phyloP scores from a whole-genome alignment of 1,140 invertebrate species.

The Philaenus spumarius region DNA sequence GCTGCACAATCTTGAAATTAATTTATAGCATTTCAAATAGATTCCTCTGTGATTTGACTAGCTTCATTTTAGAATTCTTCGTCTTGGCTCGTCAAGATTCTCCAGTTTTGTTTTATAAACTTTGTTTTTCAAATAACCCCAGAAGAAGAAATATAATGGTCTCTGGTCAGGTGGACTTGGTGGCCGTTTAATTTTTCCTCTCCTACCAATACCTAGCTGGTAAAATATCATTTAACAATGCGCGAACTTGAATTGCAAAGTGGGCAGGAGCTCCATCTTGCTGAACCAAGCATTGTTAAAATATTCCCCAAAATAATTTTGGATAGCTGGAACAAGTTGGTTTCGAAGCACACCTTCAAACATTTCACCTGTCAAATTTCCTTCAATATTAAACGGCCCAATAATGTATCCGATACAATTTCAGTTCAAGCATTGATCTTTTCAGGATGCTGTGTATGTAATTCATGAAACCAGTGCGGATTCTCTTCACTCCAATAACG shows the following conservation, averaged over 20 bases:
- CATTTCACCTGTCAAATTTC: background rate
- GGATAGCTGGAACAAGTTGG: background rate
- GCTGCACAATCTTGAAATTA: no score
- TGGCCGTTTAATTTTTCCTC: background rate
- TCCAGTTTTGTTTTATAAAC: no score
- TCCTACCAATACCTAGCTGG: background rate
- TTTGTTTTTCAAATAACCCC: no score
- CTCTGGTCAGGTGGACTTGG: background rate
- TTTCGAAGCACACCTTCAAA: background rate
- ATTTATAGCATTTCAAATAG: no score
- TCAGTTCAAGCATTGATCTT: background rate
- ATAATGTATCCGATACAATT: background rate
- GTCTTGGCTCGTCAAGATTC: no score
- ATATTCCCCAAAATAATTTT: no score
- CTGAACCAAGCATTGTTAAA: background rate
- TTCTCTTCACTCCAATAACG: constrained; percentile 1
- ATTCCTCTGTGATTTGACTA: no score
- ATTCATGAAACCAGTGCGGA: background rate
- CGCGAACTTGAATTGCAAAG: no score
- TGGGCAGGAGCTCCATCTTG: background rate
- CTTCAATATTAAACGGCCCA: no score
- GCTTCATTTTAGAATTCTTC: no score
- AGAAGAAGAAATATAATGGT: no score
- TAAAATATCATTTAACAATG: background rate
- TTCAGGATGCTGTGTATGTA: no score